Conservation (phyloP, 53 echinoderm and acorn worm genomes). For the Pentamera pediparva region DNA sequence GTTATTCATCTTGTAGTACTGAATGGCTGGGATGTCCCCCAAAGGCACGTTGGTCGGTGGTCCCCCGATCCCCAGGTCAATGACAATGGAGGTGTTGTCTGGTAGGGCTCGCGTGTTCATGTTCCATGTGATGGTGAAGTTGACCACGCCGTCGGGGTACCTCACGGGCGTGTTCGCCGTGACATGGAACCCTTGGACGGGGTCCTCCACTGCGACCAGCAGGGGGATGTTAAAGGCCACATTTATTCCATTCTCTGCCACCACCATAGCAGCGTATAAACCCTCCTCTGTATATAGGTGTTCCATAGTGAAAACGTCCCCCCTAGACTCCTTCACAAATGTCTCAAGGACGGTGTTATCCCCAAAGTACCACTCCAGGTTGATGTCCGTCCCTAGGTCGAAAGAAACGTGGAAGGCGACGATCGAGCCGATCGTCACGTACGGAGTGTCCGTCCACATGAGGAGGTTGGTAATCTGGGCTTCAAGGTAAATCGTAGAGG, state of each 20-base stretch:
- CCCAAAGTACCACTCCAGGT: constrained; percentile 63
- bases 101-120: constrained; percentile 41
- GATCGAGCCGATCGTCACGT: constrained; percentile 39
- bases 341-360: constrained; percentile 51
- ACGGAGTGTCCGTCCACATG: constrained; percentile 62
- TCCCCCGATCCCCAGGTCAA: constrained; percentile 49
- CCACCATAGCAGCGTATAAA: constrained; percentile 55
- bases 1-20: constrained; percentile 11
- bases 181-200: constrained; percentile 53
- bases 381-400: constrained; percentile 50
- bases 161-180: constrained; percentile 33
- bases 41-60: constrained; percentile 26
- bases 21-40: neutral
- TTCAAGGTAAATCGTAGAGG: constrained; percentile 52
- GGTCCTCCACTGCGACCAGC: constrained; percentile 54
- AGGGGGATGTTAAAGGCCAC: constrained; percentile 33
- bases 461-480: constrained; percentile 46
- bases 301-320: constrained; percentile 30
- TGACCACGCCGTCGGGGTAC: constrained; percentile 60
- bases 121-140: constrained; percentile 48
- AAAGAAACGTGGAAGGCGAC: constrained; percentile 48
- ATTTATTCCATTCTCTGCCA: constrained; percentile 50
- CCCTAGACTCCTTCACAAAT: constrained; percentile 15
- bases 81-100: constrained; percentile 52
- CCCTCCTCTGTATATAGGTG: constrained; percentile 62